These are phyloP conservation scores for Acipenser ruthenus DNA, from an alignment of 2,797 vertebrate genomes.

Conservation along the genomic window DNA sequence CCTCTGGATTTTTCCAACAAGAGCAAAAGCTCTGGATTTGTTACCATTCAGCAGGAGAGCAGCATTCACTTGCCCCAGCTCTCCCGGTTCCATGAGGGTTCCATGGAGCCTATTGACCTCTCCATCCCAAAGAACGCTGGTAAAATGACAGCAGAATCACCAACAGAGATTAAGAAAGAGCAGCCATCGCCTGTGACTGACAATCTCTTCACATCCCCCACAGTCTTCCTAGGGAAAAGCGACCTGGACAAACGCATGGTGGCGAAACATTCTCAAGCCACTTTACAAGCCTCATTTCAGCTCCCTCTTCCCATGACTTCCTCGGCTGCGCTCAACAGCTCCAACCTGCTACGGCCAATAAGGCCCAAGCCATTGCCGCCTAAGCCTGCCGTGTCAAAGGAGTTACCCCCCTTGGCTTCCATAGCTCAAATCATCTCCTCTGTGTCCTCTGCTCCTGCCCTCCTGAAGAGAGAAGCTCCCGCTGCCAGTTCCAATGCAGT, in stretches of 20 bases:
- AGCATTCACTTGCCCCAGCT: conserved; percentile 39
- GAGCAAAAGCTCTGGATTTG: conserved; percentile 46
- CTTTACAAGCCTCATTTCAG: conserved; percentile 53
- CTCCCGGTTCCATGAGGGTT: conserved; percentile 50
- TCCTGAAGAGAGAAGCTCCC: conserved; percentile 68
- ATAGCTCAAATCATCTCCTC: conserved; percentile 97
- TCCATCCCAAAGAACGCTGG: conserved; percentile 69
- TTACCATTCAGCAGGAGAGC: conserved; percentile 73
- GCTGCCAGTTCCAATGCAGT: conserved; percentile 21
- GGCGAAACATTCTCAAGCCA: conserved; percentile 47
- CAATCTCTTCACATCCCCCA: conserved; percentile 19
- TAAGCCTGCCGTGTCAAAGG: conserved; percentile 66
- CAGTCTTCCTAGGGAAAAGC: conserved; percentile 38
- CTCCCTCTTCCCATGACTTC: conserved; percentile 59
- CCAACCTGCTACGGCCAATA: conserved; percentile 55
- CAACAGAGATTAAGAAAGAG: conserved; percentile 52
- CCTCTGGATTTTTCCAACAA: conserved; percentile 85
- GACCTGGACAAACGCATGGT: conserved; percentile 42
- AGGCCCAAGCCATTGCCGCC: conserved; percentile 75
- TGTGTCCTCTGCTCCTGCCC: conserved; percentile 76
- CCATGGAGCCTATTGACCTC: conserved; percentile 82
- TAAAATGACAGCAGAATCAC: conserved; percentile 46
- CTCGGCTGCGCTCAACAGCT: conserved; percentile 48
- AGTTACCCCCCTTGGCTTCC: conserved; percentile 86
- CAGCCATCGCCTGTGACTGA: conserved; percentile 36